phyloP scores from a whole-genome alignment of 2,797 vertebrate species.

The Pangasius larnaudii region DNA sequence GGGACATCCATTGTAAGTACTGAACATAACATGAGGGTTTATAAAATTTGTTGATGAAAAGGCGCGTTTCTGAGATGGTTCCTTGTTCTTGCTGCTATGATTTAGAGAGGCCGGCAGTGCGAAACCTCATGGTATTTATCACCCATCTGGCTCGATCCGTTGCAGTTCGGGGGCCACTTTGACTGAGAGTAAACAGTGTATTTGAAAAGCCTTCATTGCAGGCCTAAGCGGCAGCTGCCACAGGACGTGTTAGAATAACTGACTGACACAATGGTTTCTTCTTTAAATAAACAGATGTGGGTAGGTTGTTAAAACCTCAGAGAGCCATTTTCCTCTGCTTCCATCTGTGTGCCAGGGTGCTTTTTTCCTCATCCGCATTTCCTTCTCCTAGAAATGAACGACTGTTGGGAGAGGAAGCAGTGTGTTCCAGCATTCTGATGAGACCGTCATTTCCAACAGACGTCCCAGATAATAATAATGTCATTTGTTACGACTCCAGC shows the following conservation, averaged over 20 bases:
- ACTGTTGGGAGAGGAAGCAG: slow-evolving; percentile 48
- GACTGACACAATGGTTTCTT: slow-evolving; percentile 87
- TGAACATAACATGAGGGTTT: slow-evolving; percentile 17
- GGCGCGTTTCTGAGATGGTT: not conserved
- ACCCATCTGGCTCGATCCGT: slow-evolving; percentile 57
- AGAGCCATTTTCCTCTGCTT: slow-evolving; percentile 63
- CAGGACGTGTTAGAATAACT: slow-evolving; percentile 82
- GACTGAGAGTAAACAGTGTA: slow-evolving; percentile 78
- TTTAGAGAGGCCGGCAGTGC: slow-evolving; percentile 63
- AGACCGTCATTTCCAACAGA: slow-evolving; percentile 31
- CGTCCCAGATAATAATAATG: slow-evolving; percentile 39
- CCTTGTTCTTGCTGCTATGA: slow-evolving; percentile 12
- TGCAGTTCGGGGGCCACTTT: slow-evolving; percentile 79
- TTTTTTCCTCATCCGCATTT: slow-evolving; percentile 14
- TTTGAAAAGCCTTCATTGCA: slow-evolving; percentile 80
- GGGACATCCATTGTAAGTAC: not conserved
- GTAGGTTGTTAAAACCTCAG: slow-evolving; percentile 78
- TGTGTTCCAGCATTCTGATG: slow-evolving; percentile 47
- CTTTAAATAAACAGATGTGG: slow-evolving; percentile 88
- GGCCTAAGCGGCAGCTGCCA: slow-evolving; percentile 76
- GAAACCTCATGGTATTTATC: slow-evolving; percentile 76
- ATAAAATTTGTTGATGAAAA: not conserved
- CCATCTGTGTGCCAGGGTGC: slow-evolving; percentile 65
- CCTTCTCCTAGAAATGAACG: slow-evolving; percentile 53
- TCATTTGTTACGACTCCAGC: slow-evolving; percentile 16